phyloP scores from a whole-genome alignment of 1,140 invertebrate species.

The Drosophila kepulauana region DNA sequence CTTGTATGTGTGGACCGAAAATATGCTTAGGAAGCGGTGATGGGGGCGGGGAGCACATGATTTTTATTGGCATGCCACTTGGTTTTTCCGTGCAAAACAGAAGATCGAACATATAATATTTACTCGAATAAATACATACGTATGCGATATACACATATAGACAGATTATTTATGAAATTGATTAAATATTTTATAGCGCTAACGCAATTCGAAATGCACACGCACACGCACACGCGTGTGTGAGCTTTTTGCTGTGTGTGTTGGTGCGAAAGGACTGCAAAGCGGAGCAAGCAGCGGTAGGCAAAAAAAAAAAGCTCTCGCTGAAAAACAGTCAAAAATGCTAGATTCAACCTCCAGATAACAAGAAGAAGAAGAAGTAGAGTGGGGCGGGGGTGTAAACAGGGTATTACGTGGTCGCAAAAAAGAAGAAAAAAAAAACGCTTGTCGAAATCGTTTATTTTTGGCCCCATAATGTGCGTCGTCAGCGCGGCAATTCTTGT shows the following conservation, averaged over 20 bases:
- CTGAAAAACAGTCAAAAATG: not conserved
- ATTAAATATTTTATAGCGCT: conserved; percentile 63
- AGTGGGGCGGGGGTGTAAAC: not conserved
- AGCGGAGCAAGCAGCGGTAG: not conserved
- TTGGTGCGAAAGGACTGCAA: not conserved
- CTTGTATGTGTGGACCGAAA: not conserved
- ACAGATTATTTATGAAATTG: conserved; percentile 69
- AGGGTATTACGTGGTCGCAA: conserved; percentile 48
- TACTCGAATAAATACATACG: conserved; percentile 19
- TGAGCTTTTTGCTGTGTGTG: not conserved
- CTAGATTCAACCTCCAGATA: conserved; percentile 12
- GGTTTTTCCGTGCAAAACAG: conserved; percentile 57
- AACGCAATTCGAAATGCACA: conserved; percentile 17
- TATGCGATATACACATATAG: conserved; percentile 18
- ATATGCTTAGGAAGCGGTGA: not conserved
- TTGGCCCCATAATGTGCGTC: conserved; percentile 75
- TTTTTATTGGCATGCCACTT: conserved; percentile 79
- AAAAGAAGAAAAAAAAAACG: not conserved
- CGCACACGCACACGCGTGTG: not conserved
- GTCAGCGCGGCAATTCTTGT: conserved; percentile 68
- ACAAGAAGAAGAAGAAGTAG: not conserved
- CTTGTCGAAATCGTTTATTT: conserved; percentile 55
- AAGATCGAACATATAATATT: conserved; percentile 14
- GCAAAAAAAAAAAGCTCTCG: conserved; percentile 4
- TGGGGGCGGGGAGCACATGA: conserved; percentile 56